Percentiles rank a stretch among this genome's conserved stretches.
Conservation (phyloP, 2,888 invertebrate species). For the Schizotus pectinicornis region DNA sequence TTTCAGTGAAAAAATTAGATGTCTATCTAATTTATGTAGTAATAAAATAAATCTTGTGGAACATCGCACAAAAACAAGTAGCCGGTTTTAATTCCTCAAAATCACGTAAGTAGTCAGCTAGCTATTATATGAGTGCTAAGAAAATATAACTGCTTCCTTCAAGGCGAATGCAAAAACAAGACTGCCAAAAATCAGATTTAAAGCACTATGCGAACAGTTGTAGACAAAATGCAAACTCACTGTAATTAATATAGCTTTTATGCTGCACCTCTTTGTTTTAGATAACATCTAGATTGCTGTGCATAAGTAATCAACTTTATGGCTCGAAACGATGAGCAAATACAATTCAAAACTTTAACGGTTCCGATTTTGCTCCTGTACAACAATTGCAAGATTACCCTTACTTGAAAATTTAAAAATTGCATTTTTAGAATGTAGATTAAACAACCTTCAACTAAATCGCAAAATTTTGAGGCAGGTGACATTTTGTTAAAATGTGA, state of each 20-base stretch:
- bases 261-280: constrained; percentile 42
- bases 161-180: too few relatives aligned
- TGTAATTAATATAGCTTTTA: constrained; percentile 45
- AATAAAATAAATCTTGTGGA: constrained; percentile 10
- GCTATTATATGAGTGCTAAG: too few relatives aligned
- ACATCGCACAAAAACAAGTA: too few relatives aligned
- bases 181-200: not conserved
- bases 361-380: not conserved
- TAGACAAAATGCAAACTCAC: constrained; percentile 38
- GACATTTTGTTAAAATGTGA: too few relatives aligned
- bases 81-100: too few relatives aligned
- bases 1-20: constrained; percentile 4
- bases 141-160: too few relatives aligned
- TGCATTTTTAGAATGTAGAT: too few relatives aligned
- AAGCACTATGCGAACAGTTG: not conserved
- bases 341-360: not conserved
- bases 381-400: too few relatives aligned
- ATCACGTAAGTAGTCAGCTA: too few relatives aligned
- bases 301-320: constrained; percentile 33
- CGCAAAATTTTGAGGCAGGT: too few relatives aligned
- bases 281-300: constrained; percentile 40
- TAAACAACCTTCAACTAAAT: too few relatives aligned
- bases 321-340: constrained; percentile 18
- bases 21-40: constrained; percentile 14
- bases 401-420: too few relatives aligned